Percentiles rank a stretch among this genome's conserved stretches.
phyloP scores from a whole-genome alignment of 2,888 invertebrate genomes.

The Eristalis intricaria region DNA sequence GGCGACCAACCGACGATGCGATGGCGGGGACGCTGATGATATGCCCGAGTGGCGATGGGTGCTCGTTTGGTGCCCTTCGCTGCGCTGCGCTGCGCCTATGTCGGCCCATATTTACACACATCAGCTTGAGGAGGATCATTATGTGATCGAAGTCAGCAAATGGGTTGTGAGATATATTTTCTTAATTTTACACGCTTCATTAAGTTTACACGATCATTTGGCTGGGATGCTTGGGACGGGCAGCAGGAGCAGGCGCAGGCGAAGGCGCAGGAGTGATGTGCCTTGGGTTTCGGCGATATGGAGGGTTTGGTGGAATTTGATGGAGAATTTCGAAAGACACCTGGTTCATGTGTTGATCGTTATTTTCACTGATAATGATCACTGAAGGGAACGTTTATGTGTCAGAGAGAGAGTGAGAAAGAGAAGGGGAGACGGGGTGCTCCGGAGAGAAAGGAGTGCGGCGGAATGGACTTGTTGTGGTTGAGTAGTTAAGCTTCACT shows the following conservation, averaged over 20 bases:
- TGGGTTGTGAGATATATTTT: conserved; percentile 66
- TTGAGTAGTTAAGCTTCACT: not conserved
- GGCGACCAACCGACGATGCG: not conserved
- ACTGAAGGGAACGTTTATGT: not conserved
- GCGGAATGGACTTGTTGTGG: not conserved
- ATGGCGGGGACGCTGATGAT: conserved; percentile 28
- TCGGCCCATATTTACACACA: conserved; percentile 65
- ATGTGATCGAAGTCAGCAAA: conserved; percentile 63
- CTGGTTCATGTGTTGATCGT: not conserved
- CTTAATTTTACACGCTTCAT: conserved; percentile 71
- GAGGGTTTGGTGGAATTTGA: not conserved
- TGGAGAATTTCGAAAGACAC: not conserved
- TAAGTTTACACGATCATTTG: conserved; percentile 66
- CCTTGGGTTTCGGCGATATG: not conserved
- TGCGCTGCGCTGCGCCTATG: conserved; percentile 19
- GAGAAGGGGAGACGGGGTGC: not conserved
- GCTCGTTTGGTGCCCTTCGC: conserved; percentile 1
- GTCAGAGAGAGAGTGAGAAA: not conserved
- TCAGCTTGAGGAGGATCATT: conserved; percentile 54
- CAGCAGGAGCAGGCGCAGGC: not conserved
- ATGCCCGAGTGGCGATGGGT: conserved; percentile 51
- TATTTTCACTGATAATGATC: not conserved
- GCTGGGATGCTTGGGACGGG: conserved; percentile 1
- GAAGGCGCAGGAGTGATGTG: not conserved
- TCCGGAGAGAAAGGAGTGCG: not conserved